Base-by-base conservation (phyloP, 2,113 vertebrate species). In the Mustela lutreola region DNA sequence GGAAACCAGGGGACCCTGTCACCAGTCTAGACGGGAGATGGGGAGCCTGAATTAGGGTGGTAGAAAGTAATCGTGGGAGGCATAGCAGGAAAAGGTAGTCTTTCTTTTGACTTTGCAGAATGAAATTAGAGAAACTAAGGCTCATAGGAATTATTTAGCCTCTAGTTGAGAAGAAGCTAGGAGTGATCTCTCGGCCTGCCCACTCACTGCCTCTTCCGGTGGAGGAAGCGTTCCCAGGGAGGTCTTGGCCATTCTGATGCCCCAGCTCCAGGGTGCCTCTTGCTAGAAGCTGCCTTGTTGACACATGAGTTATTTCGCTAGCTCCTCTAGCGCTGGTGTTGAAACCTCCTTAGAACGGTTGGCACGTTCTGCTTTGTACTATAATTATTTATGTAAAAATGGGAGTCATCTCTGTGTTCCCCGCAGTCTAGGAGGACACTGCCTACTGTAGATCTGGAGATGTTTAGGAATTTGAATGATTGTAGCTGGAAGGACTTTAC, bases 51-150 rank as follows among this genome's bases (percentile, higher is more conserved):
- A 33, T 85, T 62, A 36, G 26, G 60, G 26, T 39, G 53, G 19
- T 87, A 48, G 85, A 11, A 84, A 71, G 42, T 56, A 70, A 33
- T 39, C 56, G n/a, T 71, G n/a, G 33, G 83, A 67, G 4, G 50
- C 5, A 5, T 26, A 81, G 22, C 63, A 76, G 65, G 65, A 90
- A 80, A 81, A 82, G 78, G 31, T 45, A 48, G 4, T 39, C n/a
- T 65, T 85, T 80, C 58, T 85, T 89, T 73, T 26, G 24, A 53
- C 28, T 80, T 80, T 79, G 70, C 81, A n/a, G 16, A 92, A 71
- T 45, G 67, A 92, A 89, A 88, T 75, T 60, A 80, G 84, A 73
- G 45, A 89, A 85, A 58, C 36, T 86, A 84, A 83, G 67, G 31
- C 67, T 71, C 93, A 9, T 5, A 84, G 94, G 45, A 63, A 78